phyloP scores from a whole-genome alignment of 2,797 vertebrate genomes.

The Lepilemur septentrionalis region DNA sequence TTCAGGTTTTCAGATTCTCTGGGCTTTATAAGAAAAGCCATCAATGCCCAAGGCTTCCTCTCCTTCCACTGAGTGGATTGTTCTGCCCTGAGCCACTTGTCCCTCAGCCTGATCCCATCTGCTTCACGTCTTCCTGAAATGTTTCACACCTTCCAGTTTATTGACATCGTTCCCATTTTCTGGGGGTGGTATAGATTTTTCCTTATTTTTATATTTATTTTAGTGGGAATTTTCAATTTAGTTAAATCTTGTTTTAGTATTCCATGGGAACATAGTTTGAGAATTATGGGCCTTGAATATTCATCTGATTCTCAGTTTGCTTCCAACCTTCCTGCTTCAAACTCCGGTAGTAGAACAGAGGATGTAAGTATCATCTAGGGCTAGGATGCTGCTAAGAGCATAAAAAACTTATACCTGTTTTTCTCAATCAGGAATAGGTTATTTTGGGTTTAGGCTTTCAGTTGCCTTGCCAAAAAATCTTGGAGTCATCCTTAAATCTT shows the following conservation, averaged over 20 bases:
- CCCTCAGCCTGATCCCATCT: not conserved
- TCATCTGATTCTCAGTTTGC: not conserved
- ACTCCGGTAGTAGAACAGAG: not conserved
- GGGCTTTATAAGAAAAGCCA: not conserved
- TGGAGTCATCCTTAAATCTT: not conserved
- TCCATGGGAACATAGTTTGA: not conserved
- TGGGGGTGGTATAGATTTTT: not conserved
- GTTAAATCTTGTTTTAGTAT: not conserved
- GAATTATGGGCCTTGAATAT: not conserved
- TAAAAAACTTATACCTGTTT: not conserved
- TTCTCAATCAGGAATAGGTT: not conserved
- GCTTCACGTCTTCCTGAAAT: not conserved
- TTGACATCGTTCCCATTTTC: not conserved
- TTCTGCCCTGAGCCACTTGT: not conserved
- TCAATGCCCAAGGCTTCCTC: not conserved
- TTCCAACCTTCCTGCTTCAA: not conserved
- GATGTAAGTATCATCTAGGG: too few relatives aligned
- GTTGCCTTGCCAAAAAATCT: not conserved
- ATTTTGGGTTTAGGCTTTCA: conserved; percentile 1
- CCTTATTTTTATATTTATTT: conserved; percentile 11
- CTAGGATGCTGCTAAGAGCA: not conserved
- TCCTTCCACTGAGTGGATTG: not conserved
- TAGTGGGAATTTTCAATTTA: not conserved
- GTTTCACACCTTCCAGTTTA: not conserved
- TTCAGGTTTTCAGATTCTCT: not conserved